Evolutionary conservation across 2,888 invertebrate genomes (phyloP).

Genomic region (Aphodius granarius): DNA sequence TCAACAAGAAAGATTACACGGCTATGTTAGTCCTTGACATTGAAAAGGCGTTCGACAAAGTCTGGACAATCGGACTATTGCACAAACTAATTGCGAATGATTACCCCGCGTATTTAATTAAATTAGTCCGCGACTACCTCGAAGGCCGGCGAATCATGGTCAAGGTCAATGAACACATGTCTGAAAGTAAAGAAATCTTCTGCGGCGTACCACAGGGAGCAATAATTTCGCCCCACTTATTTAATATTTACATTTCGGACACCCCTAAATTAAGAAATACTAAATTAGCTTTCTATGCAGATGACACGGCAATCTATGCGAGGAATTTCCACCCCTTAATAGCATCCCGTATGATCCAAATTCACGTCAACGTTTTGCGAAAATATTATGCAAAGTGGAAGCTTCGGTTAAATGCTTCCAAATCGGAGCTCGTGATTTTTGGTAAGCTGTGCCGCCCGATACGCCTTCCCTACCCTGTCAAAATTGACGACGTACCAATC

Average conservation of each 20-base stretch:
- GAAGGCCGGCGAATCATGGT: slow-evolving; percentile 33
- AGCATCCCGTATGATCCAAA: background rate
- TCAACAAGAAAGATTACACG: slow-evolving; percentile 36
- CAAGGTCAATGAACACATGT: slow-evolving; percentile 21
- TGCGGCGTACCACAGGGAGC: background rate
- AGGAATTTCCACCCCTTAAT: background rate
- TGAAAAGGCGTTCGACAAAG: slow-evolving; percentile 43
- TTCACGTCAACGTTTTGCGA: background rate
- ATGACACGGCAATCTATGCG: slow-evolving; percentile 5
- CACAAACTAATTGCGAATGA: slow-evolving; percentile 34
- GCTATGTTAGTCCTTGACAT: slow-evolving; percentile 42
- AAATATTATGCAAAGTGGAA: slow-evolving; percentile 1
- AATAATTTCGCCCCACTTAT: background rate
- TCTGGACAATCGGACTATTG: slow-evolving; percentile 42
- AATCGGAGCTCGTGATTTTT: background rate
- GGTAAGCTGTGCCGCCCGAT: background rate
- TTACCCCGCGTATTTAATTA: slow-evolving; percentile 33
- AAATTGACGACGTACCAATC: background rate
- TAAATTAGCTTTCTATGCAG: background rate
- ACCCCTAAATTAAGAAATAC: background rate
- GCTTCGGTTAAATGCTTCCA: background rate
- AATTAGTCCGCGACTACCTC: slow-evolving; percentile 35
- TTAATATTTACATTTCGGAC: background rate
- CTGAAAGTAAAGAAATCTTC: background rate
- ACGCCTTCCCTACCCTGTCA: background rate